These are phyloP conservation scores for Folsomia candida DNA, from an alignment of 2,888 invertebrate genomes.

Conservation along the genomic window DNA sequence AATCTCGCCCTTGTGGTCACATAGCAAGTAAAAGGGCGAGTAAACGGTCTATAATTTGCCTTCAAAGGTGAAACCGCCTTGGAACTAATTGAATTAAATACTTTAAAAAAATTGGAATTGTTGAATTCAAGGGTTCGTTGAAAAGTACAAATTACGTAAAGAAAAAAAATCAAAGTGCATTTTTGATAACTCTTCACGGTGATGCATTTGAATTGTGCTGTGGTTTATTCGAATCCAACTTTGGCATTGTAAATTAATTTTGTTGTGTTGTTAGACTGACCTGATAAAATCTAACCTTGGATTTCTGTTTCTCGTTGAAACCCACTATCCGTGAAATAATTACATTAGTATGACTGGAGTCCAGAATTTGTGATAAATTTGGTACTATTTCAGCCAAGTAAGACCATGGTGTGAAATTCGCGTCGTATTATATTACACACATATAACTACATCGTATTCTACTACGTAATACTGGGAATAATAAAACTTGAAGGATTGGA, in stretches of 20 bases:
- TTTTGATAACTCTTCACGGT: neutral
- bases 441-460: too few species aligned
- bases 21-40: neutral
- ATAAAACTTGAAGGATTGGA: neutral
- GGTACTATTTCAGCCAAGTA: neutral
- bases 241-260: neutral
- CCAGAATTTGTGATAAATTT: neutral
- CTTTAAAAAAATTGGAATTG: neutral
- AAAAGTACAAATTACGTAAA: constrained; percentile 5
- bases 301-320: neutral
- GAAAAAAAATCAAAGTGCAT: neutral
- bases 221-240: neutral
- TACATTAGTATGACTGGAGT: neutral
- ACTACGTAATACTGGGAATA: neutral
- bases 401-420: neutral
- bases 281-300: constrained; percentile 7
- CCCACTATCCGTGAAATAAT: neutral
- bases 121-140: neutral
- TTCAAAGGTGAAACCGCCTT: neutral
- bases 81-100: neutral
- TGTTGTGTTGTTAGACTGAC: neutral
- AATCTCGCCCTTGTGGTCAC: neutral
- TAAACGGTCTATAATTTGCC: neutral
- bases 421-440: too few species aligned
- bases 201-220: neutral